phyloP scores from a whole-genome alignment of 2,113 vertebrate species.

The Pogonocichla stellata region DNA sequence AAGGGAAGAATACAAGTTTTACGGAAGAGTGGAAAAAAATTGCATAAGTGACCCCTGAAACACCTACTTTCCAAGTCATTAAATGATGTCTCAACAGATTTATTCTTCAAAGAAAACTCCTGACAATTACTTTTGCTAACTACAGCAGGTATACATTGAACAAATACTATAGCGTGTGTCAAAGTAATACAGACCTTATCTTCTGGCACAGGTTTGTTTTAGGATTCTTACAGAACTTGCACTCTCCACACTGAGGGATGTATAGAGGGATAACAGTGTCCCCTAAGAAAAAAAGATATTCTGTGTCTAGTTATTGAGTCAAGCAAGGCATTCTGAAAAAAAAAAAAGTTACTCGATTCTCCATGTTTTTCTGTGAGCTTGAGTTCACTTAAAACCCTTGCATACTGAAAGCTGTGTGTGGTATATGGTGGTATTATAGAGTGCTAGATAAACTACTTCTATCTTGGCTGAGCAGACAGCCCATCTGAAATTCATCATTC shows the following conservation, averaged over 20 bases:
- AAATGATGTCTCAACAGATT: neutral
- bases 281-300: slow-evolving; percentile 52
- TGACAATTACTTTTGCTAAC: neutral
- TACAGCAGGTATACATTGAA: neutral
- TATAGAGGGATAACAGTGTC: slow-evolving; percentile 82
- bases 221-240: slow-evolving; percentile 83
- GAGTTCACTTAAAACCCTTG: neutral
- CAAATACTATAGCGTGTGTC: neutral
- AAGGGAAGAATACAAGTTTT: neutral
- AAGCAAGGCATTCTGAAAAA: neutral
- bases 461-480: neutral
- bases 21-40: neutral
- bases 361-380: neutral
- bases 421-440: neutral
- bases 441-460: neutral
- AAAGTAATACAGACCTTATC: slow-evolving; percentile 75
- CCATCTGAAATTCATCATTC: neutral
- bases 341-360: neutral
- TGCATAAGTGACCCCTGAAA: neutral
- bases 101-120: neutral
- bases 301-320: neutral
- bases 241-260: slow-evolving; percentile 82
- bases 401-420: neutral
- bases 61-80: neutral
- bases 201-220: slow-evolving; percentile 86